phyloP scores from a whole-genome alignment of 1,140 invertebrate genomes.

The Bactericera cockerelli region DNA sequence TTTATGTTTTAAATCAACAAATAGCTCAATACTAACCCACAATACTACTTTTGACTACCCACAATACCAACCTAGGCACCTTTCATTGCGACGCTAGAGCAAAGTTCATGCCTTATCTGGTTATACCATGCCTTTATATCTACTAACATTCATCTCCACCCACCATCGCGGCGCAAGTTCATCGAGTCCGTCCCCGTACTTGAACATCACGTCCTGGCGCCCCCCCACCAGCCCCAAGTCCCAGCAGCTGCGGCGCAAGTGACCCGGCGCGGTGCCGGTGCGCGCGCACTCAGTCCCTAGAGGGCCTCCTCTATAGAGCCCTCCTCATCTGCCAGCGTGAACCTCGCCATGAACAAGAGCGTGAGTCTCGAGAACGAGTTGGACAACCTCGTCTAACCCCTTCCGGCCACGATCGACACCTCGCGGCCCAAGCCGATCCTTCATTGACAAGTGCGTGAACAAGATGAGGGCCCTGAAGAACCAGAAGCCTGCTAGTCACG shows the following conservation, averaged over 20 bases:
- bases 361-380: conserved; percentile 16
- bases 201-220: conserved; percentile 29
- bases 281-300: conserved; percentile 20
- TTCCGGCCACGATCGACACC: too few relatives aligned
- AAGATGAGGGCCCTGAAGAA: conserved; percentile 55
- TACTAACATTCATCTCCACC: background rate
- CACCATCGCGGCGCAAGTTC: conserved; percentile 21
- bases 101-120: too few relatives aligned
- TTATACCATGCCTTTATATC: background rate
- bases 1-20: too few relatives aligned
- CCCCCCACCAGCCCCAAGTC: conserved; percentile 26
- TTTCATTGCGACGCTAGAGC: too few relatives aligned
- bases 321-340: too few relatives aligned
- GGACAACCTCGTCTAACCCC: too few relatives aligned
- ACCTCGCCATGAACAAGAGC: conserved; percentile 20
- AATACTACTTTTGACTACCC: too few relatives aligned
- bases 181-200: conserved; percentile 41
- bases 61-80: too few relatives aligned
- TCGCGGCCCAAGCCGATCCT: conserved; percentile 36
- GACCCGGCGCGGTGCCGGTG: background rate
- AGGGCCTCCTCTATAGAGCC: conserved; percentile 20
- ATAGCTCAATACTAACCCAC: too few relatives aligned
- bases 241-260: conserved; percentile 21
- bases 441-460: conserved; percentile 61
- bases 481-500: conserved; percentile 27